Evolutionary conservation across 2,888 invertebrate genomes (phyloP).

Genomic region (Ceratothoa steindachneri): DNA sequence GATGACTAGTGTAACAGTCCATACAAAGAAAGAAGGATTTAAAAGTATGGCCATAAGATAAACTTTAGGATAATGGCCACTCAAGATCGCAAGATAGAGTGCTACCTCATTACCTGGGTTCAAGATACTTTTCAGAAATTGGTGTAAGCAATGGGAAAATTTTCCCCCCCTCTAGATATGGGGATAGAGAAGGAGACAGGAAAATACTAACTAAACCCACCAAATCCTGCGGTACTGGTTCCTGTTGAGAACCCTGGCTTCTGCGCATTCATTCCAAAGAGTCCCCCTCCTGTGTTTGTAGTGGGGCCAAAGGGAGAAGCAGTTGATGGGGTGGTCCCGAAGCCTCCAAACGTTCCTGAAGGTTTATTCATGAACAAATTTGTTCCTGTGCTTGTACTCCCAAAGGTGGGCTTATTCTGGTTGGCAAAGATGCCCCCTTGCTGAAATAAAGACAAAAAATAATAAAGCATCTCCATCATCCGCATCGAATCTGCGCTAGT

Average conservation of each 20-base stretch:
- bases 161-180: too few species aligned
- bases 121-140: not conserved
- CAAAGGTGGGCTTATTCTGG: conserved; percentile 29
- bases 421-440: not conserved
- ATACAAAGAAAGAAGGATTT: too few species aligned
- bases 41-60: too few species aligned
- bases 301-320: conserved; percentile 56
- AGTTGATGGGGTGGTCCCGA: conserved; percentile 53
- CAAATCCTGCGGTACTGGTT: conserved; percentile 49
- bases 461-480: too few species aligned
- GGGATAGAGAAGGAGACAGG: too few species aligned
- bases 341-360: conserved; percentile 41
- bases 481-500: too few species aligned
- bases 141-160: too few species aligned
- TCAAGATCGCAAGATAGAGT: too few species aligned
- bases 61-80: too few species aligned
- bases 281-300: conserved; percentile 23
- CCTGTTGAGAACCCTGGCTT: conserved; percentile 49
- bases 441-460: too few species aligned
- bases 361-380: not conserved
- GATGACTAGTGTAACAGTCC: too few species aligned
- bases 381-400: conserved; percentile 57
- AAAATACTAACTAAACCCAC: too few species aligned
- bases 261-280: conserved; percentile 47
- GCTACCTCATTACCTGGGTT: not conserved